Conservation (phyloP, 1,140 invertebrate genomes). For the Sminthurinus signatus region DNA sequence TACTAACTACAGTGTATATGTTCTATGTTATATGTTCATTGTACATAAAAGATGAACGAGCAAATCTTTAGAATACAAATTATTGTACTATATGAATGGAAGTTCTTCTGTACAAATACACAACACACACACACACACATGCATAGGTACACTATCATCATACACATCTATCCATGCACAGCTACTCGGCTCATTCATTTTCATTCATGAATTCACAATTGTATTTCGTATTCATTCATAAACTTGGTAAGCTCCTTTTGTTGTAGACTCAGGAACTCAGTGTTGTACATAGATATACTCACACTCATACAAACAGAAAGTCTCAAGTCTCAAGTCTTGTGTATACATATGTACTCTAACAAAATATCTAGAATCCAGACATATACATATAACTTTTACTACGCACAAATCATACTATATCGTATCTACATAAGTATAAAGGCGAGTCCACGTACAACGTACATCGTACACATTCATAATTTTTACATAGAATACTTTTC, state of each 20-base stretch:
- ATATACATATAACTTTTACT: not conserved
- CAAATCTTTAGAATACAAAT: too few relatives aligned
- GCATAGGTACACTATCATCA: too few relatives aligned
- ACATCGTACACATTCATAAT: too few relatives aligned
- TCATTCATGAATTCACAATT: conserved; percentile 14
- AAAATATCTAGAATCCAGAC: not conserved
- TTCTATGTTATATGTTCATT: too few relatives aligned
- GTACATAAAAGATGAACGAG: too few relatives aligned
- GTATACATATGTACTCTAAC: not conserved
- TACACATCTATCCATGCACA: too few relatives aligned
- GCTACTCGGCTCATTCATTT: too few relatives aligned
- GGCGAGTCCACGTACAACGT: too few relatives aligned
- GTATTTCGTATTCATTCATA: conserved; percentile 1
- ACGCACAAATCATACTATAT: not conserved
- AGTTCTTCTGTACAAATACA: not conserved
- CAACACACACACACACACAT: not conserved
- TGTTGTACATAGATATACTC: not conserved
- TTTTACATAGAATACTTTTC: too few relatives aligned
- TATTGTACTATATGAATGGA: not conserved
- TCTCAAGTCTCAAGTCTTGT: not conserved
- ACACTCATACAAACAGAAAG: conserved; percentile 1
- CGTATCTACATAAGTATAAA: not conserved
- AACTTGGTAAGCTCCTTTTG: not conserved
- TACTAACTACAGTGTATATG: too few relatives aligned
- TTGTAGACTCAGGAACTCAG: not conserved